Conservation (phyloP, 1,140 invertebrate species). For the Drosophila pseudoobscura region DNA sequence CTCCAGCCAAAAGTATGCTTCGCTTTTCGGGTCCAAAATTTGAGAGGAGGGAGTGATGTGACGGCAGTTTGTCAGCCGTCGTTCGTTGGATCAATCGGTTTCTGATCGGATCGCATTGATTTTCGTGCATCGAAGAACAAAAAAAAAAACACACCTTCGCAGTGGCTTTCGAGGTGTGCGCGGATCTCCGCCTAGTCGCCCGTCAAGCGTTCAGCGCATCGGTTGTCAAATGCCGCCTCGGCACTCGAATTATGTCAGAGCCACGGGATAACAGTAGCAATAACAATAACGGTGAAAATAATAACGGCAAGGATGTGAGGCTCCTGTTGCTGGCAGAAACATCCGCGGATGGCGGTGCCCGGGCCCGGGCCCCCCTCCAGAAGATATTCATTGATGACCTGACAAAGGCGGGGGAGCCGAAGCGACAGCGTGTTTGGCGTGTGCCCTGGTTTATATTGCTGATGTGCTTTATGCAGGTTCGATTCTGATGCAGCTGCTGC, state of each 20-base stretch:
- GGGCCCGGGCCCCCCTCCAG: conserved; percentile 38
- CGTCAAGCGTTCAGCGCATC: conserved; percentile 51
- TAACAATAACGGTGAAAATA: conserved; percentile 36
- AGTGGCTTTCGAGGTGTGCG: conserved; percentile 17
- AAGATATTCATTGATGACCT: conserved; percentile 75
- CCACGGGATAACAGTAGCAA: conserved; percentile 8
- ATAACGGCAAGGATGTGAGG: conserved; percentile 54
- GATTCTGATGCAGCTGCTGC: conserved; percentile 37
- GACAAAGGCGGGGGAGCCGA: conserved; percentile 20
- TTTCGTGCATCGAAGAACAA: conserved; percentile 30
- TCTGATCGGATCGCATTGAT: conserved; percentile 16
- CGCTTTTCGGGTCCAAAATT: not conserved
- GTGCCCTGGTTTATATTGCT: conserved; percentile 74
- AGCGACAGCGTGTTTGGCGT: conserved; percentile 43
- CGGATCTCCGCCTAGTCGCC: conserved; percentile 54
- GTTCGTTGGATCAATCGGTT: conserved; percentile 22
- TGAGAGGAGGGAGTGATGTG: not conserved
- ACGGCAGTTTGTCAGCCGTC: not conserved
- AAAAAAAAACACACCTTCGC: conserved; percentile 27
- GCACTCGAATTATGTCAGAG: conserved; percentile 46
- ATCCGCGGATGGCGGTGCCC: not conserved
- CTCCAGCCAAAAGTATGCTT: conserved; percentile 37
- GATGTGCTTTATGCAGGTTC: conserved; percentile 72
- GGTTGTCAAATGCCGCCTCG: conserved; percentile 29
- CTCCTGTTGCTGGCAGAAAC: conserved; percentile 44